These are phyloP conservation scores for Harpegnathos saltator DNA, from an alignment of 1,140 invertebrate species.

Conservation along the genomic window DNA sequence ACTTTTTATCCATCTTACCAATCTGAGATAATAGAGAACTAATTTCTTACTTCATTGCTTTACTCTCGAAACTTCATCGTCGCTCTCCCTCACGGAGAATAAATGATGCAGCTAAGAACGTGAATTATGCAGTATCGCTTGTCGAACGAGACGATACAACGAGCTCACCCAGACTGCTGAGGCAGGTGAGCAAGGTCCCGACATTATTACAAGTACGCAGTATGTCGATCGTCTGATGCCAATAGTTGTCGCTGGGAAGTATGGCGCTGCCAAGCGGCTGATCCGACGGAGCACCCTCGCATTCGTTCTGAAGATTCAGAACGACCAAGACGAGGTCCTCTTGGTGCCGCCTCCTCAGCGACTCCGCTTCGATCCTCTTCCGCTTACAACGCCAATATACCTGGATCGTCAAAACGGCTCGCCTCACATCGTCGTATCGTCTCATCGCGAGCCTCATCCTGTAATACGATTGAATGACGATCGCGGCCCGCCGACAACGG, in stretches of 20 bases:
- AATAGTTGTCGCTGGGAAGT: not conserved
- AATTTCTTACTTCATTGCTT: no score
- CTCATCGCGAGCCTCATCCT: conserved; percentile 61
- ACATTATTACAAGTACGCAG: conserved; percentile 7
- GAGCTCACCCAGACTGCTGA: conserved; percentile 19
- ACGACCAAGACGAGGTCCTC: not conserved
- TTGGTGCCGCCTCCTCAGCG: not conserved
- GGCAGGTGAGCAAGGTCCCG: not conserved
- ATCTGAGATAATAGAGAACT: no score
- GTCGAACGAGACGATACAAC: not conserved
- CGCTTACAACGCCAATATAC: conserved; percentile 82
- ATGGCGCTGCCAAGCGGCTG: conserved; percentile 3
- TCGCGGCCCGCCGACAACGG: conserved; percentile 13
- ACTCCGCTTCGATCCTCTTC: conserved; percentile 36
- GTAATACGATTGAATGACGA: conserved; percentile 78
- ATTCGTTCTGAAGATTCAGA: conserved; percentile 19
- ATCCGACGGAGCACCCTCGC: not conserved
- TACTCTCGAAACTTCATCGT: no score
- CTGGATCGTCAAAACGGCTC: conserved; percentile 83
- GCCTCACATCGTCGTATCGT: conserved; percentile 40
- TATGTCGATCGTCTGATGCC: conserved; percentile 7
- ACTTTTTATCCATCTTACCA: no score
- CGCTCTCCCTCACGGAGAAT: no score
- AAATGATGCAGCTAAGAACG: no score
- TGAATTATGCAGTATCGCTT: not conserved